phyloP scores from a whole-genome alignment of 2,888 invertebrate genomes.

The Mythimna vitellina region DNA sequence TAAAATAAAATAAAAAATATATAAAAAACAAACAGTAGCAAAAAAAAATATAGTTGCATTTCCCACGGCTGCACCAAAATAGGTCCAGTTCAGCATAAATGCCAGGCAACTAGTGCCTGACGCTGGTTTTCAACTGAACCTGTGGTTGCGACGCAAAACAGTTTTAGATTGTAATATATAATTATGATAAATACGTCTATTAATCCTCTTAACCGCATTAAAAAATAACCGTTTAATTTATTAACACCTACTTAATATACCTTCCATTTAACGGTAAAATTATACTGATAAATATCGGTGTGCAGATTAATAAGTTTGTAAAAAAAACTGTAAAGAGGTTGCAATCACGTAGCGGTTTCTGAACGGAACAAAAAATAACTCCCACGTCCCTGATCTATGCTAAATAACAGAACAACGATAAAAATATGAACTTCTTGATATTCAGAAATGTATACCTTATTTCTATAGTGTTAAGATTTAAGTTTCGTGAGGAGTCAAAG shows the following conservation, averaged over 20 bases:
- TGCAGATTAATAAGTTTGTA: slow-evolving; percentile 4
- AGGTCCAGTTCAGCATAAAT: too few relatives aligned
- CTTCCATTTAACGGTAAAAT: slow-evolving; percentile 41
- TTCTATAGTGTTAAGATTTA: not conserved
- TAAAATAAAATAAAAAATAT: too few relatives aligned
- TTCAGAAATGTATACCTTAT: slow-evolving; percentile 32
- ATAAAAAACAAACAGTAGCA: too few relatives aligned
- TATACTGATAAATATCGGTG: slow-evolving; percentile 28
- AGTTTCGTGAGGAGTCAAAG: slow-evolving; percentile 1
- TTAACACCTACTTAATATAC: slow-evolving; percentile 24
- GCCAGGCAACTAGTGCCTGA: too few relatives aligned
- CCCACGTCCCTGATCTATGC: slow-evolving; percentile 68
- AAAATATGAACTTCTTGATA: slow-evolving; percentile 37
- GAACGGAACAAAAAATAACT: slow-evolving; percentile 56
- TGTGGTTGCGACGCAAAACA: too few relatives aligned
- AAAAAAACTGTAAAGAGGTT: slow-evolving; percentile 38
- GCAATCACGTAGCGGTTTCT: slow-evolving; percentile 51
- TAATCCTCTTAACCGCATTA: slow-evolving; percentile 38
- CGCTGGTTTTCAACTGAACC: too few relatives aligned
- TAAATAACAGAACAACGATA: slow-evolving; percentile 46
- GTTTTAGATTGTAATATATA: too few relatives aligned
- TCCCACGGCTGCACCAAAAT: too few relatives aligned
- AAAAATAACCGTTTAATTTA: slow-evolving; percentile 40
- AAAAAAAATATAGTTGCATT: too few relatives aligned
- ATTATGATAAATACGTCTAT: slow-evolving; percentile 14